Base-by-base conservation (phyloP, 1,140 invertebrate species). In the Ganaspis sp. region DNA sequence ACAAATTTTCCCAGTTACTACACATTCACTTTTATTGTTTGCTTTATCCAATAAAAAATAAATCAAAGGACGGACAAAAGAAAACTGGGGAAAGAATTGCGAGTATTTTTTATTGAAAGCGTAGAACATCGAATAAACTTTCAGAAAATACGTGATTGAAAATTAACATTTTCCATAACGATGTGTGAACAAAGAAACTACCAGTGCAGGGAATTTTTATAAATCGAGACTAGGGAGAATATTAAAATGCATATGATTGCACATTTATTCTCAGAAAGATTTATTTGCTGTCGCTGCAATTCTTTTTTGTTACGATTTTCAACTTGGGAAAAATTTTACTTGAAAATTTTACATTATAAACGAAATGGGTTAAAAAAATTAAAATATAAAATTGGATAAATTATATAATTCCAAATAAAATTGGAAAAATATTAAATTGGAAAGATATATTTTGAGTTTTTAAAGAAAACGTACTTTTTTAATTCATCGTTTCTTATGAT, bases 191-290 rank as follows among this genome's bases (percentile, higher is more conserved):
- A 64, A 64, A 64, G 58, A 64, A 58, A 26, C 3, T 64, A 29
- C 6, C 15, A 29, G 58, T 64, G 4, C 15, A 15, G 4, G 1
- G 12, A 15, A 64, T 64, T n/a, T 64, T 64, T 26, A 49, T 64
- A 15, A 64, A 64, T 64, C 23, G 58, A 34, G 58, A 26, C 58
- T 5, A n/a, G 58, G 23, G 58, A 64, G 29, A 64, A 64, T 64
- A 29, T 64, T 64, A 64, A 64, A 64, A 64, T 64, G 26, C 58
- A 64, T 26, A 64, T 29, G 58, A n/a, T 12, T 64, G 3, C 26
- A 8, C 11, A 26, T 26, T 64, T 29, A 29, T 29, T 64, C 58
- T 9, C 26, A 29, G 58, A 29, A 15, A n/a, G 45, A 17, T 49
- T 64, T 64, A 29, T 6, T 29, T 2, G 58, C 58, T 29, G 58